Base-by-base conservation (phyloP, 1,140 invertebrate genomes). In the Drosophila murphyi region DNA sequence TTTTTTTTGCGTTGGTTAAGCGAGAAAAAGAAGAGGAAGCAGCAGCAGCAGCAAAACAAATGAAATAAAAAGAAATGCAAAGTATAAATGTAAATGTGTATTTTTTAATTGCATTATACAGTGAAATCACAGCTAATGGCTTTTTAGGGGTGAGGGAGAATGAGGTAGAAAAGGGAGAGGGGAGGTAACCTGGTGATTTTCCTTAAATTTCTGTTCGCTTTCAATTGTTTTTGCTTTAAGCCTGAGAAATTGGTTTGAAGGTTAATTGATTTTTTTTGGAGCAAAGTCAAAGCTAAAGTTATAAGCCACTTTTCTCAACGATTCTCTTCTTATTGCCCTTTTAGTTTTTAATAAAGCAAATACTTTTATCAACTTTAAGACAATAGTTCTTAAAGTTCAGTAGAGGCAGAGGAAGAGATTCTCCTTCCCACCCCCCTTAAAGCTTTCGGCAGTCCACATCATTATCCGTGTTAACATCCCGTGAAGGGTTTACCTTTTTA, bases 21-120 rank as follows among this genome's bases (percentile, higher is more conserved):
- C 39, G n/a, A 32, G 20, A 37, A 47, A 29, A 57, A 51, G 51
- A 68, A 56, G 39, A 59, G 60, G 50, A 76, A 72, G 48, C 35
- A 60, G 10, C 39, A 41, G 39, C 35, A 37, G 7, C 35, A 37
- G 6, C 3, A 5, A 7, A 0, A 8, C 10, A 10, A 39, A 39
- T 8, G 2, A 39, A 39, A 41, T 43, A 43, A 43, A 43, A 50
- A 48, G 43, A 65, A 39, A 57, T 54, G 29, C 48, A 43, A 61
- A 45, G 43, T 12, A 74, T 67, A 69, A 68, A 76, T 70, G 60
- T 12, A 80, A 85, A 86, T n/a, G 4, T 7, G 81, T 77, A 56
- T 12, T 78, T 85, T 85, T 85, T 85, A 85, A 85, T 85, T 85
- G 81, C 82, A 85, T 85, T 85, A 85, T 85, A 81, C 77, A 80